Base-by-base conservation (phyloP, 2,888 invertebrate species). In the Catocala nupta region DNA sequence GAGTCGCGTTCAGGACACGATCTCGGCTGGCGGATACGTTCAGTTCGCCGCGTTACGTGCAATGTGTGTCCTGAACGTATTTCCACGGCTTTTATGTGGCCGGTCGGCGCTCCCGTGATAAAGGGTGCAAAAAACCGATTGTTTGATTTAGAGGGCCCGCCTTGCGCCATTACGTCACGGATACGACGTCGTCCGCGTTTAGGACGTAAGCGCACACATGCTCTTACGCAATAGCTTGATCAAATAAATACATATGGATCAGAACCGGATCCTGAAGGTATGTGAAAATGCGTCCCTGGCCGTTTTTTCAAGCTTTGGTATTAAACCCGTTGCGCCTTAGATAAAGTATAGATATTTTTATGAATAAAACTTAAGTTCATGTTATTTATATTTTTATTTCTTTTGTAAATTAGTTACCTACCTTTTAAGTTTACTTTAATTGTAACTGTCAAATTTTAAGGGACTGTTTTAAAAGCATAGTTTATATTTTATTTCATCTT, bases 81-180 rank as follows among this genome's bases (percentile, higher is more conserved):
- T 93, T 90, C 89, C 88, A 89, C 87, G 82, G 90, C 91, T 93
- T 93, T 92, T 93, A 93, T 92, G 92, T 90, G 77, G 84, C 79
- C 84, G 86, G 87, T 82, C 83, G 89, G 87, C 89, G 88, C 87
- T 88, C 89, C 91, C 83, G 89, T 90, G 90, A 91, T 92, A 92
- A 89, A 91, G 93, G 92, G 93, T 92, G 92, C 88, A 92, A 93
- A 93, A 93, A 93, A 91, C 88, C 65, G 88, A 89, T 90, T 93
- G 92, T 93, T 93, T 92, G 89, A 86, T 84, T 84, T 82, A 78
- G 88, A 89, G 91, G 90, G 92, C 88, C 89, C 73, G 84, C 56
- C 77, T 63, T 74, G 69, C 82, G 86, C 69, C 81, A 84, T 89
- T 80, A 92, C 93, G 93, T 93, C 92, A 93, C 89, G 80, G 79